Evolutionary conservation across 2,888 invertebrate genomes (phyloP).

Genomic region (Perithous albicinctus): DNA sequence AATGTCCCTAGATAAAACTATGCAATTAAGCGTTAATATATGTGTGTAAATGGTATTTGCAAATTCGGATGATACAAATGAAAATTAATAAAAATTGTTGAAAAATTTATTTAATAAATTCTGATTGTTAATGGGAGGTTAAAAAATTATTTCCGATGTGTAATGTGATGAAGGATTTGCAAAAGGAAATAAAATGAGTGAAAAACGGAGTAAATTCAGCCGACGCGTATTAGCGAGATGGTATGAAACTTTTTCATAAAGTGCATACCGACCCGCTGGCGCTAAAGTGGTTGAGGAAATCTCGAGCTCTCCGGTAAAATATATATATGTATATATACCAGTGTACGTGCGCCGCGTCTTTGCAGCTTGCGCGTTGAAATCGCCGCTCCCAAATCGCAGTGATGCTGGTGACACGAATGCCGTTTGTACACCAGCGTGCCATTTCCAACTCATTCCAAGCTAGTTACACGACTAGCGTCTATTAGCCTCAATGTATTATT

Average conservation of each 20-base stretch:
- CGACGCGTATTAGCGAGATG: not conserved
- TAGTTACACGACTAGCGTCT: slow-evolving; percentile 31
- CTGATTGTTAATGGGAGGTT: too few relatives aligned
- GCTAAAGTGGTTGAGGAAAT: not conserved
- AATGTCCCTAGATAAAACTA: too few relatives aligned
- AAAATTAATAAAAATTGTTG: too few relatives aligned
- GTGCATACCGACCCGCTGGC: too few relatives aligned
- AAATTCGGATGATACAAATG: too few relatives aligned
- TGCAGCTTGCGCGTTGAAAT: slow-evolving; percentile 73
- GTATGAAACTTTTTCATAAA: too few relatives aligned
- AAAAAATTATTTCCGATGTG: too few relatives aligned
- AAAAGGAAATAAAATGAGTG: too few relatives aligned
- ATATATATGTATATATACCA: not conserved
- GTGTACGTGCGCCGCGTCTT: slow-evolving; percentile 40
- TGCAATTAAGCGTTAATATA: too few relatives aligned
- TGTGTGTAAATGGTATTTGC: too few relatives aligned
- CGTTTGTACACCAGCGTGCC: slow-evolving; percentile 54
- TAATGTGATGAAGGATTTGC: too few relatives aligned
- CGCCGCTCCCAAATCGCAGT: slow-evolving; percentile 73
- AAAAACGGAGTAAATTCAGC: not conserved
- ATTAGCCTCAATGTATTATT: slow-evolving; percentile 34
- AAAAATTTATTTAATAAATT: too few relatives aligned
- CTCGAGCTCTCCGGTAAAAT: not conserved
- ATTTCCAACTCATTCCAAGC: slow-evolving; percentile 65
- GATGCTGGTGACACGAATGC: slow-evolving; percentile 74